phyloP scores from a whole-genome alignment of 2,113 vertebrate genomes.

The rabbit (Oryctolagus cuniculus) region mOryCun1.1 NC_091432.1:22316501-22317000 shows the following conservation, averaged over 20 bases:
- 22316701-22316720: conserved; percentile 23
- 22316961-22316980: background rate
- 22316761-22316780: background rate
- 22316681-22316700: background rate
- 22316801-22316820: background rate
- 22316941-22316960: background rate
- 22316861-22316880: background rate
- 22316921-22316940: background rate
- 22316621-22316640: background rate
- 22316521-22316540: background rate
- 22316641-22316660: background rate
- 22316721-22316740: background rate
- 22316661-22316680: background rate
- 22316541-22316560: background rate
- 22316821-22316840: background rate
- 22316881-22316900: background rate
- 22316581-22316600: background rate
- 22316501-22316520: background rate
- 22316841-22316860: background rate
- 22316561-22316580: background rate
- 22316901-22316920: background rate
- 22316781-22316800: background rate
- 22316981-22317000: background rate
- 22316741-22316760: conserved; percentile 1
- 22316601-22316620: background rate